Percentiles rank a stretch among this genome's conserved stretches.
Conservation (phyloP, 2,888 invertebrate genomes). For the Orthosia gracilis region DNA sequence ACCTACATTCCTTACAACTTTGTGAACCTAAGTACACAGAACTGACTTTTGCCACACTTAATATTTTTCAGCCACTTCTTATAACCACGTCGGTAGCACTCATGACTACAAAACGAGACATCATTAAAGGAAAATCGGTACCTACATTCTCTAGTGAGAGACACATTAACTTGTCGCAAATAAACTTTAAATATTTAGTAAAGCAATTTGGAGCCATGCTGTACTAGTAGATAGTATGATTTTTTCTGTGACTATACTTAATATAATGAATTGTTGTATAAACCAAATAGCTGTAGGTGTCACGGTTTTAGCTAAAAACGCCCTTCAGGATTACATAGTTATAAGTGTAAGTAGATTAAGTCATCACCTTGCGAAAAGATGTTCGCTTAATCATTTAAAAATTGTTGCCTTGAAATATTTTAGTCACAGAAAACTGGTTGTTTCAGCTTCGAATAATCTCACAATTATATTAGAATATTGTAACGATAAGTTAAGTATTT, state of each 20-base stretch:
- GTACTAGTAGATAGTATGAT: conserved; percentile 19
- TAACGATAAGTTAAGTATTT: conserved; percentile 88
- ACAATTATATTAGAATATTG: conserved; percentile 84
- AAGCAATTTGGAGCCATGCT: conserved; percentile 50
- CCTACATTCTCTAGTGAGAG: conserved; percentile 13
- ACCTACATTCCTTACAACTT: conserved; percentile 25
- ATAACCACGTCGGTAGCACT: conserved; percentile 21
- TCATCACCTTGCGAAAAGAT: conserved; percentile 75
- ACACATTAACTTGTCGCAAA: conserved; percentile 16
- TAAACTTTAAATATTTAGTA: conserved; percentile 27
- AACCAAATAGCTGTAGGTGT: conserved; percentile 65
- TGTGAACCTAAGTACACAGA: conserved; percentile 35
- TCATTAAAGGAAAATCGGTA: conserved; percentile 16
- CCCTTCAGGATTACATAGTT: conserved; percentile 61
- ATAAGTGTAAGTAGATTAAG: conserved; percentile 61
- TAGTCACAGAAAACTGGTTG: conserved; percentile 85
- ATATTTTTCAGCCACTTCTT: conserved; percentile 33
- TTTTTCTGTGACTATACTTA: conserved; percentile 62
- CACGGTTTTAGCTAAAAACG: conserved; percentile 64
- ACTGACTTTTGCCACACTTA: conserved; percentile 42
- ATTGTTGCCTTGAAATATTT: conserved; percentile 86
- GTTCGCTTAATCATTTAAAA: conserved; percentile 82
- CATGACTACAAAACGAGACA: conserved; percentile 20
- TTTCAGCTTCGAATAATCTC: conserved; percentile 87
- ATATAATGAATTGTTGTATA: conserved; percentile 63